phyloP scores from a whole-genome alignment of 2,113 vertebrate species.

The Mystacornis crossleyi region DNA sequence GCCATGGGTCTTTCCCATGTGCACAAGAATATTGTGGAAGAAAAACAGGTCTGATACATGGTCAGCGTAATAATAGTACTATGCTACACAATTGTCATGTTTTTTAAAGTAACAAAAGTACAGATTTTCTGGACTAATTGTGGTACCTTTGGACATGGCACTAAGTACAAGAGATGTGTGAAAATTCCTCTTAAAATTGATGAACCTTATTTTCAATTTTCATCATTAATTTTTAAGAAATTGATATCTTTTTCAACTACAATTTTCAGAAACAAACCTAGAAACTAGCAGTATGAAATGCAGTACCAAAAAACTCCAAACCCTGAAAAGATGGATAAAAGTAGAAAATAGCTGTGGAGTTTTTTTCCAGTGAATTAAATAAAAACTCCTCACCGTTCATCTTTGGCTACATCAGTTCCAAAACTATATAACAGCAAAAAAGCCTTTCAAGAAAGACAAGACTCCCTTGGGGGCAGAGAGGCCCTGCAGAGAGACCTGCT shows the following conservation, averaged over 20 bases:
- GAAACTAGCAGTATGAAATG: neutral
- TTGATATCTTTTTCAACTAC: neutral
- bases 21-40: neutral
- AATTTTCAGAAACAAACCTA: neutral
- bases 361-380: neutral
- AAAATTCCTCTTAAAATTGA: neutral
- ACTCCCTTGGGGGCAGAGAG: neutral
- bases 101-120: neutral
- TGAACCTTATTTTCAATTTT: neutral
- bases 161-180: neutral
- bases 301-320: neutral
- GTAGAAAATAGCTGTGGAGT: rapidly evolving
- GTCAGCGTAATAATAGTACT: neutral
- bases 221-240: neutral
- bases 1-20: neutral
- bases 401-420: neutral
- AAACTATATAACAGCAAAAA: neutral
- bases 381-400: neutral
- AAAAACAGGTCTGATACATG: neutral
- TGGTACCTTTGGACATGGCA: neutral
- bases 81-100: rapidly evolving
- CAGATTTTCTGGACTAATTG: rapidly evolving
- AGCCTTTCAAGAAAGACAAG: neutral
- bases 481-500: neutral
- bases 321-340: neutral